Evolutionary conservation across 2,888 invertebrate species (phyloP), one percentile per base, ranked within the genome.

Genomic region (Apodemia zela): DNA sequence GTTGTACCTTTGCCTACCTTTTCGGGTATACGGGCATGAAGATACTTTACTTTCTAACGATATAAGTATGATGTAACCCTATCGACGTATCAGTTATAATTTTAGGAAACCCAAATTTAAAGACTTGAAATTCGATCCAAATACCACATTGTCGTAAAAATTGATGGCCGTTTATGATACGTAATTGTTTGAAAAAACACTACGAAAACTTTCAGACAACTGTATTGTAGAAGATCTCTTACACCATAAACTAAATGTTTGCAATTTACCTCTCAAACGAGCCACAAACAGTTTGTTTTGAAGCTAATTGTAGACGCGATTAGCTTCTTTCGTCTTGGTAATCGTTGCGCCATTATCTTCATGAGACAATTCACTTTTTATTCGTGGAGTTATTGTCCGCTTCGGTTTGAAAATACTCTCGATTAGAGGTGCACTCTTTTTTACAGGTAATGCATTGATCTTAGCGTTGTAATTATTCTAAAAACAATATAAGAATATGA

Each of bases 261-360:
- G 47, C 54, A 42, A 45, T 45, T 38, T 25, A 17, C 29, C 15
- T 75, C 75, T 25, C 38, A 15, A 21, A 73, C 77, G 79, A 77
- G 73, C 71, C 73, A 76, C 79, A 85, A 84, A 85, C 85, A 85
- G 83, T 85, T 87, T 82, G 79, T 85, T 82, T 83, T 79, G 84
- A 80, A 78, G 81, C 80, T 87, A 85, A 87, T 87, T 82, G 81
- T 82, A 75, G 76, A 78, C 76, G 78, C 80, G 82, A 84, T 86
- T 83, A 81, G 84, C 81, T 82, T 68, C 79, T 82, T 81, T 85
- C 79, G 82, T 82, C 85, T 47, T 47, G 8, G n/a, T 17, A 17
- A n/a, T 80, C 77, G 75, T 74, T 72, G n/a, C 8, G 47, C 17
- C 17, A 79, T 75, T 70, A 73, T 75, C 72, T 60, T 54, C 75